Percentiles rank a stretch among this genome's conserved stretches.
Conservation (phyloP, 2,113 vertebrate species). For the Agapornis roseicollis region DNA sequence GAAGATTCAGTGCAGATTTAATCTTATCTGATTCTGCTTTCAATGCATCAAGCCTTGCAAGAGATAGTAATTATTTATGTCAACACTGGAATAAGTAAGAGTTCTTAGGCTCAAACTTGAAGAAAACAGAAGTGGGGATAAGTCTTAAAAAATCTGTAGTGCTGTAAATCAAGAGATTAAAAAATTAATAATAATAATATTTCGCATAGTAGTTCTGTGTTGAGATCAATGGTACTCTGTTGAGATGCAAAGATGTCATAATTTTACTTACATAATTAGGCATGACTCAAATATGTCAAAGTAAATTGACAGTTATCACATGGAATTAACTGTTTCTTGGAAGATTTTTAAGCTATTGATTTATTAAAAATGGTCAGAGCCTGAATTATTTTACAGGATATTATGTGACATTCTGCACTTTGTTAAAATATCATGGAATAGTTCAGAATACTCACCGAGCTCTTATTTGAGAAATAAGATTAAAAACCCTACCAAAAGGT, state of each 20-base stretch:
- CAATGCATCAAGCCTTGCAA: background rate
- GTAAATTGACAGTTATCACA: background rate
- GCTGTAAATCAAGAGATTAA: background rate
- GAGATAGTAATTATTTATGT: background rate
- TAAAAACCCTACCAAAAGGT: rapidly evolving
- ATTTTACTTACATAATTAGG: background rate
- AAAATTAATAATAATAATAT: background rate
- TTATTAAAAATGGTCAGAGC: background rate
- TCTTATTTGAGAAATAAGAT: background rate
- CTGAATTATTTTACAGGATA: background rate
- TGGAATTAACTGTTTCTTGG: background rate
- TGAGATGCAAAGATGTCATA: background rate
- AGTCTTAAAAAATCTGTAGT: background rate
- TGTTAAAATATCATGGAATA: background rate
- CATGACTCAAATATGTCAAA: background rate
- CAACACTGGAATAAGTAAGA: background rate
- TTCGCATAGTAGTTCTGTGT: background rate
- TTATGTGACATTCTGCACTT: background rate
- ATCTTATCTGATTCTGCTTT: conserved; percentile 26
- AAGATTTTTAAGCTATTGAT: background rate
- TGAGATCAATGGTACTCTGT: background rate
- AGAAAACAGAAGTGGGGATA: background rate
- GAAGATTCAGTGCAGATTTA: conserved; percentile 11
- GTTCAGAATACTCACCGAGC: background rate
- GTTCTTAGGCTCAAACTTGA: background rate